Base-by-base conservation (phyloP, 2,113 vertebrate species). In the Pantherophis guttatus region DNA sequence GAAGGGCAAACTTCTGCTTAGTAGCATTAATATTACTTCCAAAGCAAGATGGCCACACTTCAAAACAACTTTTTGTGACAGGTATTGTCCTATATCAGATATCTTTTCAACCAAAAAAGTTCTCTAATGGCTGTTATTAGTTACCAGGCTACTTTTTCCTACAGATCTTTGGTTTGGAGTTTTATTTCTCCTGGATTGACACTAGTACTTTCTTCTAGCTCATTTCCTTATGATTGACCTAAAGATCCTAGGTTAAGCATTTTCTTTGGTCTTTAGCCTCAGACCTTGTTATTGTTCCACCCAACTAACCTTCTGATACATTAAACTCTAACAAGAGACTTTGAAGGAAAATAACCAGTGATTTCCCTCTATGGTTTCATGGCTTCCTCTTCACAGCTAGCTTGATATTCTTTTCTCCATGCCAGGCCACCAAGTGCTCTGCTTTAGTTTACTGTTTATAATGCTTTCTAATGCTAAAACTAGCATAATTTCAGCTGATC, bases 381-480 rank as follows among this genome's bases (percentile, higher is more conserved):
- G 97, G 93, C 94, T 96, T 0, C 94, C 96, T 97, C 97, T 97
- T 98, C 97, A 96, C 94, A 13, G 8, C 95, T 95, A 94, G 95
- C 95, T 92, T 93, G 95, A 96, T 95, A 96, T 95, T 96, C 96
- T 97, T 97, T 97, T 97, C 96, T 97, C 95, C 94, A 65, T 92
- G 96, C 95, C 94, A 96, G 97, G 97, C 97, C 97, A 96, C 97
- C 95, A 96, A 97, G 97, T 91, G 97, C 96, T 97, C 94, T 93
- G 97, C 96, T 97, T 97, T 97, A 97, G 97, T 97, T 97, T 97
- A 95, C 98, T 97, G 98, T 98, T 98, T 98, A 98, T 98, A 98
- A 98, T 97, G 98, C 98, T 98, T 98, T 98, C 98, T 98, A 98
- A 98, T 97, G 97, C 98, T 96, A 95, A 52, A 95, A 97, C 97